Evolutionary conservation across 2,888 invertebrate genomes (phyloP), one percentile per base, ranked within the genome.

Genomic region (Operophtera brumata): DNA sequence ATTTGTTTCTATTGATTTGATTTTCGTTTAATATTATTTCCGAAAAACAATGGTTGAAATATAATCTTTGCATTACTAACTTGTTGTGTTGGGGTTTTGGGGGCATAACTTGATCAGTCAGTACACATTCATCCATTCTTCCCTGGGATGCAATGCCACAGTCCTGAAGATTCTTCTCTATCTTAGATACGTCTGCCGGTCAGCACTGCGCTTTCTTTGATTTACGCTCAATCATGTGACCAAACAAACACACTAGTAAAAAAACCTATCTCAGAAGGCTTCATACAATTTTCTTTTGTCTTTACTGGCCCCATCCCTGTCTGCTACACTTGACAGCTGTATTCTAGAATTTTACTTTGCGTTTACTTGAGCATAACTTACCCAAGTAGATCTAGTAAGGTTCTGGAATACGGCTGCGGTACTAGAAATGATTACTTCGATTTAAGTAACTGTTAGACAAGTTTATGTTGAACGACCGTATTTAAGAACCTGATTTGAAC

Each of bases 61-160:
- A 71, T 75, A 76, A 78, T 78, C 82, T 80, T 79, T 77, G 80
- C 71, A 76, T 64, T 63, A 58, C 53, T 77, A 76, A 78, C 71
- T 62, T 13, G 6, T 36, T 77, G 66, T 70, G 62, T 60, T 48
- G 62, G 64, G 65, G 57, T 63, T 66, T 70, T 69, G 68, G 75
- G 72, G 64, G 56, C 52, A 55, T 47, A 59, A 59, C 51, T 61
- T 58, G 54, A 55, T 53, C 59, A 59, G 48, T 59, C 50, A 49
- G 25, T 11, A 61, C 62, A 65, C 61, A 59, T 54, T 55, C 51
- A 47, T 45, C 42, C 35, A 40, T 47, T 51, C 12, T 44, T 41
- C 12, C 28, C 45, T 47, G 48, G 51, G 56, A 43, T 44, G 44
- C 43, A 30, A 54, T n/a, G 50, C 43, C 25, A 55, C 47, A 47